Percentiles rank a stretch among this genome's conserved stretches.
Conservation (phyloP, 2,113 vertebrate species). For the Mastomys coucha region DNA sequence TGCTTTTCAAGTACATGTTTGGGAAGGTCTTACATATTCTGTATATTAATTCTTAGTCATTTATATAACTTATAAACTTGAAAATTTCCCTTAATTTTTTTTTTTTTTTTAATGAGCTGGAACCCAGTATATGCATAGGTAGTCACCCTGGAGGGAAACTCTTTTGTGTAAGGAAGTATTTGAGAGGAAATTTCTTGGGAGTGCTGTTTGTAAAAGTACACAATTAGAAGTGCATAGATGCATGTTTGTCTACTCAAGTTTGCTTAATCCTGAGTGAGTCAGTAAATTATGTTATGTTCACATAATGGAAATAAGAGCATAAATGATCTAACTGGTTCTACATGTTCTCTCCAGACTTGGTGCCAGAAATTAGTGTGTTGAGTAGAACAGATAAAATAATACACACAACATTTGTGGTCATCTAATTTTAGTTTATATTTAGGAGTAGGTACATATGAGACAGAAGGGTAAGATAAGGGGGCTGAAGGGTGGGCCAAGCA, state of each 20-base stretch:
- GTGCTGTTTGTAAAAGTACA: constrained; percentile 39
- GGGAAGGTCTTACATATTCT: background rate
- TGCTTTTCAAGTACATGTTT: background rate
- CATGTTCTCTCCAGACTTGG: background rate
- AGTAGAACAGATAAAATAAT: background rate
- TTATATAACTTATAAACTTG: background rate
- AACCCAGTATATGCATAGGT: background rate
- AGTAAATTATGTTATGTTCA: constrained; percentile 14
- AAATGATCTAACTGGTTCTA: background rate
- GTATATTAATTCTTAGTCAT: background rate
- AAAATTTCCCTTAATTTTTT: background rate
- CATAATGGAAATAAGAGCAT: background rate
- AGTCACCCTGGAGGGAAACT: background rate
- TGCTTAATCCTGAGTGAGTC: constrained; percentile 14
- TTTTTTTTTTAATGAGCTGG: background rate
- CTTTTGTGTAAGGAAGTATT: background rate
- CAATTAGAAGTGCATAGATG: constrained; percentile 38
- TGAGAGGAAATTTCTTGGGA: background rate
- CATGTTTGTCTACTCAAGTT: background rate
- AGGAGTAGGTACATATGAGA: background rate
- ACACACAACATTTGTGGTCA: background rate
- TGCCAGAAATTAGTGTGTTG: constrained; percentile 22
- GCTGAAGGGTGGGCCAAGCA: background rate
- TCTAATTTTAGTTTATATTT: background rate
- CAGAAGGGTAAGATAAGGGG: background rate